Base-by-base conservation (phyloP, 2,888 invertebrate genomes). In the Drosophila merina region DNA sequence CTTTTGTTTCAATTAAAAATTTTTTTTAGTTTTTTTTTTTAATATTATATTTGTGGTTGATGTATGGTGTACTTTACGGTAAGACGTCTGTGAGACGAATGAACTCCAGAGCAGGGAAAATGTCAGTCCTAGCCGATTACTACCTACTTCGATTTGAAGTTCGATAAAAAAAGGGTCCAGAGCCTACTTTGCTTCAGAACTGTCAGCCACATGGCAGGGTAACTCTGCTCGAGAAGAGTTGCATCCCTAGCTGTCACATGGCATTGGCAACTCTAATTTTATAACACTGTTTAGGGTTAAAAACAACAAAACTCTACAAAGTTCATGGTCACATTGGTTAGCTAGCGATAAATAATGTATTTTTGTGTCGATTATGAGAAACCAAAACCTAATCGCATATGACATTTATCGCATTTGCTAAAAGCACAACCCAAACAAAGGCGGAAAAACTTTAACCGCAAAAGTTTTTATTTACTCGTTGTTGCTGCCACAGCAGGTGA, bases 381-480 rank as follows among this genome's bases (percentile, higher is more conserved):
- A 8, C 14, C 4, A 20, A 25, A 7, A 42, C 25, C 36, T 47
- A 60, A 47, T 60, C 20, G 12, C 3, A 30, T 9, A 4, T n/a
- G 36, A 20, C 25, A 44, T 38, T 67, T 42, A 31, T 30, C 36
- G 57, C 52, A 64, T 66, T 72, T 83, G 72, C 58, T 64, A 64
- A 20, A 44, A 72, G 57, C 44, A 55, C 49, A 64, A 9, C 49
- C 26, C 6, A 50, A 57, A 69, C 57, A 68, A 68, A 57, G 51
- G 47, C 40, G 26, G 31, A 51, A 72, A 72, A 81, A 81, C 84
- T 83, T 86, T 57, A 79, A 72, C 80, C 83, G 55, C 83, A 85
- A 72, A 62, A 72, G 55, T 67, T 71, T 81, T 51, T 51, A 57
- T 69, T 63, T 60, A 66, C 47, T 66, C 36, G 52, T 48, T 60